These are phyloP conservation scores for Pangasius sanitwongsei DNA, from an alignment of 2,797 vertebrate genomes.

Conservation along the genomic window DNA sequence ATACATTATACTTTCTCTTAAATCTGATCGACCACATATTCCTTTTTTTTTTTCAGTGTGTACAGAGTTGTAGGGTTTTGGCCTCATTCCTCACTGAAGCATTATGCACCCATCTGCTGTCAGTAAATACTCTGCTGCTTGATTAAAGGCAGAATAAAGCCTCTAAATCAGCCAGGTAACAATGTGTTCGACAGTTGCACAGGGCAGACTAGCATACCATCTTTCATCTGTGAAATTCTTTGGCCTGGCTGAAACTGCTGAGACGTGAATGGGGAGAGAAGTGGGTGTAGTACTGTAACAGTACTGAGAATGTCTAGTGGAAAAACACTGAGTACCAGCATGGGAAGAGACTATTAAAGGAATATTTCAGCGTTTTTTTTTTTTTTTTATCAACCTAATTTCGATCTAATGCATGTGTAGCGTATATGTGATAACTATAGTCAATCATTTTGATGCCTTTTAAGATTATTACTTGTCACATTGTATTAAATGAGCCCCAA, in stretches of 20 bases:
- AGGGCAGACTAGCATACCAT: conserved; percentile 22
- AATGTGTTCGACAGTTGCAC: conserved; percentile 56
- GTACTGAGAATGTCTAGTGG: neutral
- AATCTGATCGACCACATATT: neutral
- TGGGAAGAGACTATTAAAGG: neutral
- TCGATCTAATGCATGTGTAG: no score
- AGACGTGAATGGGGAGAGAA: conserved; percentile 13
- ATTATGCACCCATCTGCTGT: conserved; percentile 22
- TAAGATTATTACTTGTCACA: neutral
- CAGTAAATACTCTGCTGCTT: conserved; percentile 35
- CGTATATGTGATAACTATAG: neutral
- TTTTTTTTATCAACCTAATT: neutral
- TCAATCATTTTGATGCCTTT: neutral
- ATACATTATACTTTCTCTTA: neutral
- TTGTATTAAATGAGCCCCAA: neutral
- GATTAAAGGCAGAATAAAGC: conserved; percentile 58
- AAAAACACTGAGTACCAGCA: conserved; percentile 4
- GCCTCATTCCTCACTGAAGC: neutral
- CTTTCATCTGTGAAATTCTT: conserved; percentile 47
- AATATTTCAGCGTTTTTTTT: neutral
- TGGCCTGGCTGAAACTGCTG: conserved; percentile 3
- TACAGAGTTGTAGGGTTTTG: conserved; percentile 14
- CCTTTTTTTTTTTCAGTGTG: neutral
- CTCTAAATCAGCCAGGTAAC: conserved; percentile 58
- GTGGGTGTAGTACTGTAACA: neutral